phyloP scores from a whole-genome alignment of 2,888 invertebrate species.

The Dromius quadrimaculatus region DNA sequence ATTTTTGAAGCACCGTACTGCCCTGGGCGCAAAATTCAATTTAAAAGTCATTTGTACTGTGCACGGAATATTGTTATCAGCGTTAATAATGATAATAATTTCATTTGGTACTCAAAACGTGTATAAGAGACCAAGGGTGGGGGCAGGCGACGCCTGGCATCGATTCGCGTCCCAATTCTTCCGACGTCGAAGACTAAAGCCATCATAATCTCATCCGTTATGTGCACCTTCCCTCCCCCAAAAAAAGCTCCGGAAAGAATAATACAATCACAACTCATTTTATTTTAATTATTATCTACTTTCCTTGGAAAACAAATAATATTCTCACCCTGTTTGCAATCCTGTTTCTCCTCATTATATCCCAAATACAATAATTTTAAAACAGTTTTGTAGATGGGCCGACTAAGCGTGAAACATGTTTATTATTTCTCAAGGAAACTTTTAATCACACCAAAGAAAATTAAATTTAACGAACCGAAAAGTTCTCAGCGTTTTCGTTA shows the following conservation, averaged over 20 bases:
- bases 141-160: slow-evolving; percentile 10
- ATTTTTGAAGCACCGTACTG: slow-evolving; percentile 70
- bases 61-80: slow-evolving; percentile 66
- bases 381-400: slow-evolving; percentile 3
- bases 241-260: slow-evolving; percentile 18
- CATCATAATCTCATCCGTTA: slow-evolving; percentile 39
- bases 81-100: slow-evolving; percentile 68
- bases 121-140: slow-evolving; percentile 32
- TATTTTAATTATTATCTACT: slow-evolving; percentile 27
- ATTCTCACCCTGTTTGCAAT: neutral
- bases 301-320: slow-evolving; percentile 7
- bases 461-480: slow-evolving; percentile 20
- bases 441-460: slow-evolving; percentile 18
- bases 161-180: slow-evolving; percentile 36
- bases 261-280: slow-evolving; percentile 11
- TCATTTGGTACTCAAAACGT: slow-evolving; percentile 64
- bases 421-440: slow-evolving; percentile 19
- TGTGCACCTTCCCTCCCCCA: neutral
- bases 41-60: slow-evolving; percentile 76
- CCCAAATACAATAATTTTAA: neutral
- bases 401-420: slow-evolving; percentile 11
- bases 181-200: slow-evolving; percentile 32
- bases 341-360: neutral
- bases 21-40: slow-evolving; percentile 72
- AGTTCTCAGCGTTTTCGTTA: neutral